Evolutionary conservation across 2,888 invertebrate genomes (phyloP).

Genomic region (Charanyca ferruginea): DNA sequence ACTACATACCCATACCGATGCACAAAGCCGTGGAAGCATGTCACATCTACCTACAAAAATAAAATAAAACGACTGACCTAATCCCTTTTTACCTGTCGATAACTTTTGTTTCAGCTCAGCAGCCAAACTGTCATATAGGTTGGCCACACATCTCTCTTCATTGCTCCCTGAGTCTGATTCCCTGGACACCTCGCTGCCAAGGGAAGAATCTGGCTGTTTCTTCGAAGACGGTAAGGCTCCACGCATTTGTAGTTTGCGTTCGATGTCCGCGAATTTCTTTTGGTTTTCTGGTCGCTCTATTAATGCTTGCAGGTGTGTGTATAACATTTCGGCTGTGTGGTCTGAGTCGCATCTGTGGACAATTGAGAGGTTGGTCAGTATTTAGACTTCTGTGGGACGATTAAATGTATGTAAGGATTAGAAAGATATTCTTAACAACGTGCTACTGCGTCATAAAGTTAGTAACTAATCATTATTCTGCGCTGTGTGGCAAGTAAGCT

Average conservation of each 20-base stretch:
- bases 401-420: no score
- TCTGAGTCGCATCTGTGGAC: constrained; percentile 95
- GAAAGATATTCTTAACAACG: no score
- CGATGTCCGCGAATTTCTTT: constrained; percentile 96
- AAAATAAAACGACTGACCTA: constrained; percentile 84
- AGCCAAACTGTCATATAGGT: constrained; percentile 97
- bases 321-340: constrained; percentile 97
- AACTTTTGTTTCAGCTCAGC: constrained; percentile 95
- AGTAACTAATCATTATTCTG: no score
- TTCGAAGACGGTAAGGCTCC: constrained; percentile 91
- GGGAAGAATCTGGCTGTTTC: constrained; percentile 93
- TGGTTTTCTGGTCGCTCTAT: constrained; percentile 96
- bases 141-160: constrained; percentile 93
- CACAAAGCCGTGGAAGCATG: constrained; percentile 65
- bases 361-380: constrained; percentile 11
- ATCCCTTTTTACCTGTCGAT: constrained; percentile 90
- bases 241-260: constrained; percentile 90
- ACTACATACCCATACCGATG: constrained; percentile 68
- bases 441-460: no score
- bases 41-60: constrained; percentile 73
- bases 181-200: constrained; percentile 94
- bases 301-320: constrained; percentile 95
- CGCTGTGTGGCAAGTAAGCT: no score
- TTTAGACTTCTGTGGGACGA: neutral
- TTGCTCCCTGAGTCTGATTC: constrained; percentile 94